Conservation (phyloP, 2,888 invertebrate species). For the Chironomus riparius region DNA sequence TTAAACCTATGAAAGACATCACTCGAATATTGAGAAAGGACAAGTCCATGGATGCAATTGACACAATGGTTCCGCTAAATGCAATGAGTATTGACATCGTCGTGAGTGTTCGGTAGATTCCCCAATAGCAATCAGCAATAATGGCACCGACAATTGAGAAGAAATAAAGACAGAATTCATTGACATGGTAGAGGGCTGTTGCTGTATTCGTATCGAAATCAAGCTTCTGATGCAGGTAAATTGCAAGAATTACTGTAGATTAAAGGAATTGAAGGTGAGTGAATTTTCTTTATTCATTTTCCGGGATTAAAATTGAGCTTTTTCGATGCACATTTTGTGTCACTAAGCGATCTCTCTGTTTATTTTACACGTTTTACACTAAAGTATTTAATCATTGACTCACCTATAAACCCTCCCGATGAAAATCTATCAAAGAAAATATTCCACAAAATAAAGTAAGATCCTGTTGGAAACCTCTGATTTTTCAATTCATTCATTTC, state of each 20-base stretch:
- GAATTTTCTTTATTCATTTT: no score
- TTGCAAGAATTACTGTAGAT: background rate
- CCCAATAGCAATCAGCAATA: slow-evolving; percentile 2
- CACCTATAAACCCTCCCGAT: slow-evolving; percentile 18
- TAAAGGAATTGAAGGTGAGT: no score
- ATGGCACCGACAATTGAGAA: slow-evolving; percentile 14
- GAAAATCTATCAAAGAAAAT: slow-evolving; percentile 8
- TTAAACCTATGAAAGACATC: slow-evolving; percentile 32
- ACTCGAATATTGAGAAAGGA: background rate
- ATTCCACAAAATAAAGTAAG: slow-evolving; percentile 12
- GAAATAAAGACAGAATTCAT: background rate
- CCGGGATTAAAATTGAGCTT: no score
- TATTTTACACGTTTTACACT: no score
- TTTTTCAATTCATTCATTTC: background rate
- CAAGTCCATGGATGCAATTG: background rate
- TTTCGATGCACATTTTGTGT: no score
- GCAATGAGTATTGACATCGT: background rate
- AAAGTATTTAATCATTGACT: background rate
- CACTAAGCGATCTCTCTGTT: no score
- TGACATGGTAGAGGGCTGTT: slow-evolving; percentile 3
- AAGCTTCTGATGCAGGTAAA: slow-evolving; percentile 11
- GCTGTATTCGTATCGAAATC: background rate
- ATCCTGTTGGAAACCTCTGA: background rate
- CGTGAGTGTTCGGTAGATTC: background rate
- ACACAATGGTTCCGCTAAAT: slow-evolving; percentile 30